Base-by-base conservation (phyloP, 2,797 vertebrate species). In the Mus spretus region DNA sequence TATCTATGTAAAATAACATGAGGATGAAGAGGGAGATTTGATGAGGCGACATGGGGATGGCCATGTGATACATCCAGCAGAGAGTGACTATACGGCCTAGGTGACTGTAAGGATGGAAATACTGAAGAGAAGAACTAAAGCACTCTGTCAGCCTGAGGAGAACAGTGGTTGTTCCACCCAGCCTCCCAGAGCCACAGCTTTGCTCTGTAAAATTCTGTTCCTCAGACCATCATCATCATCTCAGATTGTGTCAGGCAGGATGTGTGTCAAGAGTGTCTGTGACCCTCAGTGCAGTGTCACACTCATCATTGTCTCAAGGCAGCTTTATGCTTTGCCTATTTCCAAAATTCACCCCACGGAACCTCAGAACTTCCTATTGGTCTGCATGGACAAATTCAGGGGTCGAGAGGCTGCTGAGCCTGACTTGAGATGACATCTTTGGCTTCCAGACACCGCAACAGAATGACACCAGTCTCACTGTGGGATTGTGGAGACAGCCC, bases 321-420 rank as follows among this genome's bases (percentile, higher is more conserved):
- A 19, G 44, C 4, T 53, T 9, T 15, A 9, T 6, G 63, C 31
- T 77, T 24, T n/a, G 5, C 59, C 37, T 50, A 0, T 19, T 65
- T 89, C 78, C 59, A 59, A 78, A 92, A 75, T 78, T 31, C 40
- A 44, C 3, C 31, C 20, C 0, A 6, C 34, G 67, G 19, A 20
- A 11, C 19, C 2, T 1, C 4, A 17, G 40, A 26, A 31, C 11
- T 63, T 82, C 10, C 4, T 4, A 0, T 11, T 44, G 65, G 31
- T 75, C 79, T 20, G 1, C 0, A 0, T 0, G 61, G 67, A 28
- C 3, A 22, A 65, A 78, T 24, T 34, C 19, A 14, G 28, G 2
- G 24, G 34, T 20, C 7, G 17, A 2, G 0, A 17, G 63, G 28
- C 2, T 1, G 24, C 15, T 50, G 3, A 0, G 28, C 19, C 11